Percentiles rank a stretch among this genome's conserved stretches.
Evolutionary conservation across 2,797 vertebrate genomes (phyloP).

Genomic region (Syndactyla subalaris): DNA sequence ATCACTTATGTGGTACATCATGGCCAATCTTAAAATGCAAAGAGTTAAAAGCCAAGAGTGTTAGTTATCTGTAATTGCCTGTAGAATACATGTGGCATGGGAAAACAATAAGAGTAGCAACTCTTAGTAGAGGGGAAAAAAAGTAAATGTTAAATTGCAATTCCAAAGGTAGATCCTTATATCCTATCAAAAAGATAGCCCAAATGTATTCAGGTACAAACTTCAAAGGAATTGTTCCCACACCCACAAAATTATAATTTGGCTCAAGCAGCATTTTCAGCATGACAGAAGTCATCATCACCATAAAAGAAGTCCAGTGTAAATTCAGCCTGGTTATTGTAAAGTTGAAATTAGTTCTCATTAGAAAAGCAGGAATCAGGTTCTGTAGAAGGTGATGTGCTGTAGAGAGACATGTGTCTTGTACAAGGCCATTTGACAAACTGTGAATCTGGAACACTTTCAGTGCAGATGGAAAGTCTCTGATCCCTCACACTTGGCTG

Average conservation of each 20-base stretch:
- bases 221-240: neutral
- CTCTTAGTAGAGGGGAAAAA: fast-evolving
- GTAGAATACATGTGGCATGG: neutral
- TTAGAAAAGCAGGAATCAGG: neutral
- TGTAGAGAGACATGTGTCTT: neutral
- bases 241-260: neutral
- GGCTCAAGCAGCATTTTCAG: neutral
- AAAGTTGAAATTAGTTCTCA: neutral
- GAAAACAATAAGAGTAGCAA: neutral
- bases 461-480: neutral
- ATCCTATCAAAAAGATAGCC: neutral
- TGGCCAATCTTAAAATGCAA: neutral
- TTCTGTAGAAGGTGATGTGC: neutral
- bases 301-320: neutral
- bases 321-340: neutral
- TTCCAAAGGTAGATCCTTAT: neutral
- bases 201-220: neutral
- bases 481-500: neutral
- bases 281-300: neutral
- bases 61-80: neutral
- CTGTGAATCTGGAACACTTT: neutral
- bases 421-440: neutral
- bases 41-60: neutral
- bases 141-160: neutral
- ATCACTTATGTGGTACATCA: neutral